Evolutionary conservation across 2,797 vertebrate genomes (phyloP), one percentile per base, ranked within the genome.

Genomic region (Potorous gilbertii): DNA sequence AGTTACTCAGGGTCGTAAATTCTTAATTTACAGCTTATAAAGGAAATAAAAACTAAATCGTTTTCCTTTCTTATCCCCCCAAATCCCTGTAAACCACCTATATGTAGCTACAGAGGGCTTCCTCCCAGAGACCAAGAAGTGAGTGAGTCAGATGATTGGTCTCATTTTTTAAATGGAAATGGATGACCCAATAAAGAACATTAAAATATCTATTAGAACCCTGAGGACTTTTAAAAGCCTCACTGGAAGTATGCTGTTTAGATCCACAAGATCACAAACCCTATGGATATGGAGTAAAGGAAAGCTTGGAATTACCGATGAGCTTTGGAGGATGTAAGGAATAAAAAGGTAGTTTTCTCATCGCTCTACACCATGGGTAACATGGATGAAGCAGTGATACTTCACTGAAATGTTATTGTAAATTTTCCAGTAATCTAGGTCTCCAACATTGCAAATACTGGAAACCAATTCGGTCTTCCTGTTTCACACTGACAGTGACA

Each of bases 401-500:
- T 74, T 93, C 92, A 97, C 56, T 87, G 66, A 90, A 81, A 59
- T 97, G 96, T 93, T 95, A 92, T 66, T 98, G 91, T 94, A 93
- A 91, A 96, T 96, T 96, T 96, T 94, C 96, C 97, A 98, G 96
- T 95, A 97, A 96, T 94, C 96, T 93, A 94, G 81, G 95, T 96
- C 96, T 97, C 97, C 95, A 94, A 96, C 66, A 98, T 97, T 89
- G 92, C 96, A 98, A 97, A 96, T 97, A 94, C 96, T 98, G 98
- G 97, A 98, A 98, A 98, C 91, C 93, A 90, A 59, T 90, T 62
- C 66, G 12, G 91, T 91, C 54, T 96, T 93, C 96, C 96, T 52
- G 96, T 91, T 98, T 98, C 97, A 98, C 98, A 98, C 97, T 93
- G 96, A 97, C 92, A 94, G 96, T 24, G 96, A 97, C 96, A 97